Base-by-base conservation (phyloP, 2,888 invertebrate genomes). In the Trichogramma dendrolimi region DNA sequence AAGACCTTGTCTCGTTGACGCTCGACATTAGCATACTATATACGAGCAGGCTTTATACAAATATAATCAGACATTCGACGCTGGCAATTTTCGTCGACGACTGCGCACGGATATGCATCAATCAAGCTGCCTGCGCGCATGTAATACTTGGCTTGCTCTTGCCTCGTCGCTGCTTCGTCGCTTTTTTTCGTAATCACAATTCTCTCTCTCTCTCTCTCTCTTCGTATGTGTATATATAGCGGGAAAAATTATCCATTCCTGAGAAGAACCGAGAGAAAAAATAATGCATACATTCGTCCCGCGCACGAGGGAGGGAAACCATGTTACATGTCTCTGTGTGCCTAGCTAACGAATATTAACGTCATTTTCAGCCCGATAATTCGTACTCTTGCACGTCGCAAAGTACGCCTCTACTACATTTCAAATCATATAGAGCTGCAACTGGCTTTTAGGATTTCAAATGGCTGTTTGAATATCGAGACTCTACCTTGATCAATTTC, bases 1-100 rank as follows among this genome's bases (percentile, higher is more conserved):
- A 54, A 55, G 67, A 63, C 63, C 62, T 67, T 66, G 69, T 68
- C 71, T 72, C 68, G 72, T 73, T 72, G 72, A 69, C 68, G 67
- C 67, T 59, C 55, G 67, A 71, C 68, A 71, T 70, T 69, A 69
- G 67, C 71, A 69, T 71, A 66, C 44, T 46, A 38, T 27, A 7
- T 39, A 38, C 41, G 43, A 48, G 55, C 27, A 46, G 54, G 50
- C 51, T 58, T 65, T 66, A 65, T 61, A 60, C 64, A 63, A 61
- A 62, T 64, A 67, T 70, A 69, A 70, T 68, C 63, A 70, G 67
- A 68, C 66, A 64, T 55, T 67, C 63, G 62, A 69, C 61, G 60
- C 54, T 67, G 65, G 27, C 62, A 57, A 65, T 66, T 64, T 62
- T 63, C 55, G 52, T 54, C 49, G 6, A 27, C 44, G 14, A 47